Percentiles rank a stretch among this genome's conserved stretches.
phyloP scores from a whole-genome alignment of 2,797 vertebrate species.

The Centroberyx gerrardi region DNA sequence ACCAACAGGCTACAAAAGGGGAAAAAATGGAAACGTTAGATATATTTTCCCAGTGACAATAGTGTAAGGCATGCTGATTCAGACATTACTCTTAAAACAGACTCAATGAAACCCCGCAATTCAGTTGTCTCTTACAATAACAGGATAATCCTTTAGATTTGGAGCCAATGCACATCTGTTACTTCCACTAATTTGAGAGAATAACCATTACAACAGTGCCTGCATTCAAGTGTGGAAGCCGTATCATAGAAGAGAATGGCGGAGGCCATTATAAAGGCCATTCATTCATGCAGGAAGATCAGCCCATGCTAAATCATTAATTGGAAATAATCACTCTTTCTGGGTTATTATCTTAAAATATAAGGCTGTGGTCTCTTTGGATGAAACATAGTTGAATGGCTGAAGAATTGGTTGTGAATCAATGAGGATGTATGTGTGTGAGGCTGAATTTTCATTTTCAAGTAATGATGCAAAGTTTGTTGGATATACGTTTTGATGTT shows the following conservation, averaged over 20 bases:
- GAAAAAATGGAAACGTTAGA: conserved; percentile 11
- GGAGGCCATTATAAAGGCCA: neutral
- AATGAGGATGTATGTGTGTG: neutral
- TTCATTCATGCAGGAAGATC: neutral
- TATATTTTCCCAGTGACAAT: neutral
- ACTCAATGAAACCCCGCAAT: neutral
- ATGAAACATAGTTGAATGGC: neutral
- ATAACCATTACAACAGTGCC: neutral
- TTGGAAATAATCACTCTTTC: neutral
- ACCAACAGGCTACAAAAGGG: neutral
- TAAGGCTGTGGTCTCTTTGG: neutral
- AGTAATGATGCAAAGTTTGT: no score
- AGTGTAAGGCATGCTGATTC: neutral
- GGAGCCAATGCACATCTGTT: conserved; percentile 4
- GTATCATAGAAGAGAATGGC: neutral
- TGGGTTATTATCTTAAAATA: neutral
- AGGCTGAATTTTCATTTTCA: no score
- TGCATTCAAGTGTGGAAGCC: conserved; percentile 1
- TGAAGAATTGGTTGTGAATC: conserved; percentile 11
- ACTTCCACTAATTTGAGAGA: neutral
- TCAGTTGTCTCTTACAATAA: conserved; percentile 5
- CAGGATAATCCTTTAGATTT: conserved; percentile 6
- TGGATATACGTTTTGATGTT: no score
- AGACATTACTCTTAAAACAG: neutral
- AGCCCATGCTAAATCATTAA: conserved; percentile 9